Evolutionary conservation across 2,797 vertebrate species (phyloP).

Genomic region (Erithacus rubecula): DNA sequence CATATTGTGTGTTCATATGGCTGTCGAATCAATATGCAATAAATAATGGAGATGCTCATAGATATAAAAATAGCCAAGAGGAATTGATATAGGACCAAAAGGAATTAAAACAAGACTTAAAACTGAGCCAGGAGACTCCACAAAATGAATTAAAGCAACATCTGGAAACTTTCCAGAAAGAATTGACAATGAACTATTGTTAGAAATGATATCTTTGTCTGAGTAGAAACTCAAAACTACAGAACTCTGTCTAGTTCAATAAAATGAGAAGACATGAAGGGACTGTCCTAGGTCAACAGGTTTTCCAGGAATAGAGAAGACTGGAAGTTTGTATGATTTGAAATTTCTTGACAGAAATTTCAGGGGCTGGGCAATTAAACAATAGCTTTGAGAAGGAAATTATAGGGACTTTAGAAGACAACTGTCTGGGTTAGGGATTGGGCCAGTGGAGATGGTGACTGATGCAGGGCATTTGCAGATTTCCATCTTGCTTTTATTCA

Average conservation of each 20-base stretch:
- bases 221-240: not conserved
- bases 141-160: conserved; percentile 36
- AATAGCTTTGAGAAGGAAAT: not conserved
- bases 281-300: not conserved
- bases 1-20: not conserved
- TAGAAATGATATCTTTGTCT: not conserved
- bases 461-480: not conserved
- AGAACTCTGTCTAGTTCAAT: not conserved
- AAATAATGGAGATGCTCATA: conserved; percentile 46
- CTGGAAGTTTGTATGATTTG: not conserved
- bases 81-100: conserved; percentile 29
- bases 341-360: not conserved
- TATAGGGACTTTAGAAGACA: not conserved
- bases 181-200: not conserved
- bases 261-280: not conserved
- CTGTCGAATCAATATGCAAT: conserved; percentile 30
- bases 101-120: conserved; percentile 38
- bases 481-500: not conserved
- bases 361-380: not conserved
- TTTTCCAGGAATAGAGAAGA: not conserved
- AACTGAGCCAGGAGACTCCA: conserved; percentile 19
- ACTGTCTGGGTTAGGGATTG: not conserved
- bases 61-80: conserved; percentile 31
- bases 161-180: conserved; percentile 16
- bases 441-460: not conserved